phyloP scores from a whole-genome alignment of 2,888 invertebrate species.

The Noctua comes region DNA sequence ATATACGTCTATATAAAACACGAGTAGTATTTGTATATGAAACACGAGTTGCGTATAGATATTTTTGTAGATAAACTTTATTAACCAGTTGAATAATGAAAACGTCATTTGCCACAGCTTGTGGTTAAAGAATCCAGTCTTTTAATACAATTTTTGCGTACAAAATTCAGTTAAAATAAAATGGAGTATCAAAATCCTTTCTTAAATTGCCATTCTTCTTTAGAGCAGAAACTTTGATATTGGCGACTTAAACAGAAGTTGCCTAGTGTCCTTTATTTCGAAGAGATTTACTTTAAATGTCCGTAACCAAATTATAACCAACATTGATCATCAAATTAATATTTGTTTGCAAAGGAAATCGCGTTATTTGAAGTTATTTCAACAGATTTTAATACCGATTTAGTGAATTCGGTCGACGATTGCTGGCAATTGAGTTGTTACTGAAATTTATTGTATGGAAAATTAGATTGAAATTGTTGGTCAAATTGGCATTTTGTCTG shows the following conservation, averaged over 20 bases:
- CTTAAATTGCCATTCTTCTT: conserved; percentile 16
- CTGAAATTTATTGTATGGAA: conserved; percentile 49
- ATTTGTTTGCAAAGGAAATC: conserved; percentile 48
- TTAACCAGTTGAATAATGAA: neutral
- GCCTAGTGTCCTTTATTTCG: conserved; percentile 32
- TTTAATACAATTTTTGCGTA: no score
- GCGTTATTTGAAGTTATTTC: conserved; percentile 50
- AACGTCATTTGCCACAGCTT: neutral
- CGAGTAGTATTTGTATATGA: neutral
- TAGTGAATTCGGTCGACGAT: conserved; percentile 30
- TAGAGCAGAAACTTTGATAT: conserved; percentile 42
- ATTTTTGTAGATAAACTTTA: neutral
- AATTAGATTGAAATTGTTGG: conserved; percentile 41
- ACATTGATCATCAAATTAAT: conserved; percentile 58
- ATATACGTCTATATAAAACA: conserved; percentile 16
- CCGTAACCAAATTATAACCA: conserved; percentile 45
- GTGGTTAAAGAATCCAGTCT: conserved; percentile 9
- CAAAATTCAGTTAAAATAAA: conserved; percentile 25
- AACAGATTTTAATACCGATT: conserved; percentile 41
- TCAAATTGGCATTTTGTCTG: conserved; percentile 19
- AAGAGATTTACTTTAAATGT: conserved; percentile 40
- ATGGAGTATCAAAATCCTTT: conserved; percentile 11
- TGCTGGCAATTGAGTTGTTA: conserved; percentile 42
- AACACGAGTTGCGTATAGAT: conserved; percentile 7
- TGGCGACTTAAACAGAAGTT: conserved; percentile 41